These are phyloP conservation scores for Rotaria magnacalcarata DNA, from an alignment of 2,888 invertebrate genomes.

Conservation along the genomic window DNA sequence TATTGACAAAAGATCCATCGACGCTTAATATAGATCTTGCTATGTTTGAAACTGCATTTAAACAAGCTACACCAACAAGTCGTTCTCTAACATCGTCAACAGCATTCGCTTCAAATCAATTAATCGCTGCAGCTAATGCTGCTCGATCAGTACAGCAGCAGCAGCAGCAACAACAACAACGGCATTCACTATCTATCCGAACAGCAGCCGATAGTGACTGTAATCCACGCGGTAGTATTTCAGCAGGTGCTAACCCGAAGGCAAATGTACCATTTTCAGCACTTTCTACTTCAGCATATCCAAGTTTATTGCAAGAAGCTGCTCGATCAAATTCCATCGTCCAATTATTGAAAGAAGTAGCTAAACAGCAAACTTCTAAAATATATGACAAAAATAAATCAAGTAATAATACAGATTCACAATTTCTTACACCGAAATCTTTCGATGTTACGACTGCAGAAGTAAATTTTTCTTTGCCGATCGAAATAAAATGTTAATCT, in stretches of 20 bases:
- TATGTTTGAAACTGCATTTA: background rate
- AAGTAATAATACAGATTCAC: background rate
- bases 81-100: background rate
- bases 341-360: background rate
- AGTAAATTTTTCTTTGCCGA: background rate
- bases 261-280: background rate
- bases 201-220: background rate
- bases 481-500: background rate
- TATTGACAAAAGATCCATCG: background rate
- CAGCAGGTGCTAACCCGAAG: background rate
- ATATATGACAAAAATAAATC: background rate
- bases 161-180: constrained; percentile 3
- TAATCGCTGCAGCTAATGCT: background rate
- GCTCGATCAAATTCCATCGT: background rate
- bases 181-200: background rate
- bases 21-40: background rate
- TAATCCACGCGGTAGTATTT: background rate
- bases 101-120: constrained; percentile 35
- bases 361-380: background rate
- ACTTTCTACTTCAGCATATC: background rate
- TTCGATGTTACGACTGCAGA: background rate
- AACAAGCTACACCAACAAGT: background rate
- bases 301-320: background rate
- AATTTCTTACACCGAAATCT: constrained; percentile 25
- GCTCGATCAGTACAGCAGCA: constrained; percentile 8